Percentiles rank a stretch among this genome's conserved stretches.
Conservation (phyloP, 2,797 vertebrate genomes). For the Tapirus indicus region DNA sequence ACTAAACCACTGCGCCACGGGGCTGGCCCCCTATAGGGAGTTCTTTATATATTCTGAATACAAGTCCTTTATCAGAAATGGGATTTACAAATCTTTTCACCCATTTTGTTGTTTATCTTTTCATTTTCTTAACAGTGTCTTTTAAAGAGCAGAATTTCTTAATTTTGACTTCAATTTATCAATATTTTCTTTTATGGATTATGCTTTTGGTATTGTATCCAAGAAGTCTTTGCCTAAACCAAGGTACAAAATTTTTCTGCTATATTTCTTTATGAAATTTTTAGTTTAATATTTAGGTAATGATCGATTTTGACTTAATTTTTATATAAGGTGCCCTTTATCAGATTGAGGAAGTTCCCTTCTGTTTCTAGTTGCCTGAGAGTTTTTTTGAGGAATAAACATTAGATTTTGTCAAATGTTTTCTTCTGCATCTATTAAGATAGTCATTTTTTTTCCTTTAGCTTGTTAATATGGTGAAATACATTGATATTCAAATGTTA, state of each 20-base stretch:
- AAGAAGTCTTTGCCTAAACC: not conserved
- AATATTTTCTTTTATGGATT: not conserved
- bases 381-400: not conserved
- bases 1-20: no score
- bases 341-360: not conserved
- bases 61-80: not conserved
- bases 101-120: not conserved
- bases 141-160: not conserved
- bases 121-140: not conserved
- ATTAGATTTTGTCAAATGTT: not conserved
- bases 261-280: not conserved
- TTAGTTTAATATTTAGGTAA: not conserved
- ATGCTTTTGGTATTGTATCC: not conserved
- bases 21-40: no score
- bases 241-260: not conserved
- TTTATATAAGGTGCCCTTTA: not conserved
- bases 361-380: not conserved
- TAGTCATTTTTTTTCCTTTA: not conserved
- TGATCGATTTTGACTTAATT: not conserved
- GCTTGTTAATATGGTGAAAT: not conserved
- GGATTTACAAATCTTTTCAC: not conserved
- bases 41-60: not conserved
- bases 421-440: not conserved
- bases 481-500: not conserved
- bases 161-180: not conserved